Evolutionary conservation across 2,113 vertebrate species (phyloP).

Genomic region (Geococcyx californianus): DNA sequence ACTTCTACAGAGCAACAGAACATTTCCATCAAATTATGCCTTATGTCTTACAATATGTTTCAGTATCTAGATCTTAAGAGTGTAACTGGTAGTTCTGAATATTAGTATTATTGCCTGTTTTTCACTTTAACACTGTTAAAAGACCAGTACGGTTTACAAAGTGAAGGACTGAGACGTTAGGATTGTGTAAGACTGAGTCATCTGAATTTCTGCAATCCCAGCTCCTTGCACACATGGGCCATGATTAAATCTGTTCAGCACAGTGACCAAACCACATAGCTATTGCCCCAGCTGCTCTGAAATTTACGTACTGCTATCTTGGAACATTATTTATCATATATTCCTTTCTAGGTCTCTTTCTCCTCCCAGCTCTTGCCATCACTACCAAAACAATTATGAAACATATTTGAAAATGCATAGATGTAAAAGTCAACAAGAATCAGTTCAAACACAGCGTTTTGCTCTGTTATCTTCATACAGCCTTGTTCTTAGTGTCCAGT

Average conservation of each 20-base stretch:
- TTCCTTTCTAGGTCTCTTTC: neutral
- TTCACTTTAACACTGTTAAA: neutral
- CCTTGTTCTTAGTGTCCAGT: neutral
- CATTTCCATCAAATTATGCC: neutral
- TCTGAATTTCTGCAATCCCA: neutral
- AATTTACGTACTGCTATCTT: neutral
- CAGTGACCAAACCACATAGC: neutral
- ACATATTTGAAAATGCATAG: neutral
- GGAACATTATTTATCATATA: neutral
- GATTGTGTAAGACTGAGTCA: neutral
- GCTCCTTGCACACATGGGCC: neutral
- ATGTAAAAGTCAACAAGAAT: neutral
- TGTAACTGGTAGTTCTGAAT: neutral
- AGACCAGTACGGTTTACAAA: neutral
- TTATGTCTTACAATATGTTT: neutral
- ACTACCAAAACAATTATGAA: neutral
- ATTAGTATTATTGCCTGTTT: rapidly evolving
- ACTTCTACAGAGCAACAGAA: neutral
- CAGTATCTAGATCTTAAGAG: neutral
- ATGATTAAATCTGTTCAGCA: neutral
- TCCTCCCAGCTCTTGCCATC: neutral
- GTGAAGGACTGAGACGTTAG: neutral
- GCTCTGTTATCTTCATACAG: neutral
- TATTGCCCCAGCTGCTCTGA: neutral
- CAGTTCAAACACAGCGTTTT: neutral